Evolutionary conservation across 2,797 vertebrate species (phyloP).

Genomic region (Rhodeus uyekii): DNA sequence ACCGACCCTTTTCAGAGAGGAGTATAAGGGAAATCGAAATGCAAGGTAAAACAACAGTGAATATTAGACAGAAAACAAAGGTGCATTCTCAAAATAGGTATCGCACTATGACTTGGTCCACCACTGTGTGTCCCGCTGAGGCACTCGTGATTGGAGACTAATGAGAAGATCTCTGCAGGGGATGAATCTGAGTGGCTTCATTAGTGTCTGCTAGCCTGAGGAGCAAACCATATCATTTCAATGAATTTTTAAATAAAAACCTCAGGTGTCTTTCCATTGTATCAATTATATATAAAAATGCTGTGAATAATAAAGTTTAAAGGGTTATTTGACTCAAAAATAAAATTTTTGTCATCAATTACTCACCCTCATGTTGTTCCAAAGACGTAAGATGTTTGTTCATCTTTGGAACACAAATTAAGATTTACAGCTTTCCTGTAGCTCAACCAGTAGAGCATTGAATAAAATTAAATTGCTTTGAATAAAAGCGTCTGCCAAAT

Average conservation of each 20-base stretch:
- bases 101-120: constrained; percentile 20
- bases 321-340: neutral
- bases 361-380: neutral
- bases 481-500: too few species aligned
- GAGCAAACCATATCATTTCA: constrained; percentile 39
- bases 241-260: constrained; percentile 54
- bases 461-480: too few species aligned
- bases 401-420: neutral
- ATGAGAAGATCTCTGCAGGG: constrained; percentile 46
- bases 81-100: constrained; percentile 26
- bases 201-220: constrained; percentile 53
- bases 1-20: too few species aligned
- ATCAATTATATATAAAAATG: neutral
- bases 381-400: neutral
- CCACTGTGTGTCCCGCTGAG: constrained; percentile 36
- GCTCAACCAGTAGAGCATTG: too few species aligned
- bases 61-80: neutral
- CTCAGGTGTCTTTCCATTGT: constrained; percentile 23
- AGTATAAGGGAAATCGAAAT: neutral
- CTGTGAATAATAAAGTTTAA: neutral
- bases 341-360: neutral
- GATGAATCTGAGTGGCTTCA: constrained; percentile 48
- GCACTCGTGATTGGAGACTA: constrained; percentile 50
- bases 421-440: too few species aligned
- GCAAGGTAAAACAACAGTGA: neutral